Evolutionary conservation across 1,140 invertebrate genomes (phyloP), one percentile per base, ranked within the genome.

Genomic region (Drosophila kepulauana): DNA sequence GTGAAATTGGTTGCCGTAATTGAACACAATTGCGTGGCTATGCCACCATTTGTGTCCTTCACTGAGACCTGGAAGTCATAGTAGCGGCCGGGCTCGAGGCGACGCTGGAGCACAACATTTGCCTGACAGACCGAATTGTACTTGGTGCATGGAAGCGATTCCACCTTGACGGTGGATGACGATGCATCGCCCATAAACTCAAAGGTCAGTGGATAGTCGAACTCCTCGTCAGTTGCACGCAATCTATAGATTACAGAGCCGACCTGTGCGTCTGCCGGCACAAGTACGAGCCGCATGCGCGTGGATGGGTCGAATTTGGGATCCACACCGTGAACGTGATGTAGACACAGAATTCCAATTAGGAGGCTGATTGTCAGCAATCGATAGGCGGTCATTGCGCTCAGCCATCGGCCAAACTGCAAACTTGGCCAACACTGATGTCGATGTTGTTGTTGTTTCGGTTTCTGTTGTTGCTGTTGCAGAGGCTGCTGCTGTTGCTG

Each of bases 51-150:
- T 57, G 96, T 96, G 93, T 97, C 96, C 70, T 94, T 94, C 30
- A 97, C 96, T 33, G 95, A 95, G 52, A 97, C 94, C 43, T 95
- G 93, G 92, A 97, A 97, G 93, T 98, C 96, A 92, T 97, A 97
- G 79, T 96, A 95, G 57, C 96, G 94, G 6, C 96, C 96, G 1
- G 95, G 94, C 87, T 96, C 96, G 72, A 98, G 92, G 45, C 95
- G 93, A 74, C 95, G 94, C 64, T 95, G 95, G 59, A 98, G 93
- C 57, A 97, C 95, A 56, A 98, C 95, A 91, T 97, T 97, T 10
- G 97, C 97, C 91, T 97, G 96, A 92, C 96, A 97, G 62, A 96
- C 95, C 20, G 96, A 96, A 93, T 97, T 96, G 93, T 97, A 97
- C 58, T 95, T 94, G 13, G 95, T 96, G 93, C 97, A 97, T 41